Conservation (phyloP, 2,113 vertebrate genomes). For the Larimichthys crocea region DNA sequence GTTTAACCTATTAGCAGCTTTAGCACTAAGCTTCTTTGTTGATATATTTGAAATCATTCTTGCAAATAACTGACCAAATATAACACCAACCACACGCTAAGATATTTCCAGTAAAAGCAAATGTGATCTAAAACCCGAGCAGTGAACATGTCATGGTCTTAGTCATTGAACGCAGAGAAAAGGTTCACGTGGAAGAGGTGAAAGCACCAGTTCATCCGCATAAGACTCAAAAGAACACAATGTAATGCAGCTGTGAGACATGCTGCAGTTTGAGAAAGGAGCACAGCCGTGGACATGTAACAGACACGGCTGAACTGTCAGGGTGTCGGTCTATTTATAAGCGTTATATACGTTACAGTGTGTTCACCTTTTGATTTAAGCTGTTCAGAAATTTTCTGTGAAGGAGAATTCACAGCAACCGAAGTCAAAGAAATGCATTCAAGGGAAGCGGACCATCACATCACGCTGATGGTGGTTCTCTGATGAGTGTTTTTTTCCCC, state of each 20-base stretch:
- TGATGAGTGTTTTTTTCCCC: background rate
- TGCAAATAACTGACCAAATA: background rate
- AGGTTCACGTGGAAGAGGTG: background rate
- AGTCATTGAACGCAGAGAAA: background rate
- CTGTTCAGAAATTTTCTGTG: background rate
- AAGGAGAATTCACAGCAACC: background rate
- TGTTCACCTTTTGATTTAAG: conserved; percentile 22
- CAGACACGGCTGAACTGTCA: conserved; percentile 32
- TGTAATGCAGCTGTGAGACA: conserved; percentile 15
- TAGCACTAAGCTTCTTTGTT: background rate
- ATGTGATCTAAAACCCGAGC: background rate
- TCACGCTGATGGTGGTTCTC: background rate
- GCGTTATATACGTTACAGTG: background rate
- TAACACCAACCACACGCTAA: background rate
- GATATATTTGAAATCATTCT: background rate
- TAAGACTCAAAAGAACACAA: background rate
- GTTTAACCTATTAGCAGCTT: background rate
- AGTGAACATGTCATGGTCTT: background rate
- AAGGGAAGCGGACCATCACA: conserved; percentile 20
- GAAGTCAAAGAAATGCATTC: background rate
- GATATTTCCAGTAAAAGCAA: background rate
- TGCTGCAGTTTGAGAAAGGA: conserved; percentile 30
- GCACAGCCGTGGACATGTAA: conserved; percentile 35
- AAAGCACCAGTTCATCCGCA: background rate
- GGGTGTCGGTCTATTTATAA: conserved; percentile 41